Evolutionary conservation across 1,140 invertebrate genomes (phyloP).

Genomic region (Danaus plexippus): DNA sequence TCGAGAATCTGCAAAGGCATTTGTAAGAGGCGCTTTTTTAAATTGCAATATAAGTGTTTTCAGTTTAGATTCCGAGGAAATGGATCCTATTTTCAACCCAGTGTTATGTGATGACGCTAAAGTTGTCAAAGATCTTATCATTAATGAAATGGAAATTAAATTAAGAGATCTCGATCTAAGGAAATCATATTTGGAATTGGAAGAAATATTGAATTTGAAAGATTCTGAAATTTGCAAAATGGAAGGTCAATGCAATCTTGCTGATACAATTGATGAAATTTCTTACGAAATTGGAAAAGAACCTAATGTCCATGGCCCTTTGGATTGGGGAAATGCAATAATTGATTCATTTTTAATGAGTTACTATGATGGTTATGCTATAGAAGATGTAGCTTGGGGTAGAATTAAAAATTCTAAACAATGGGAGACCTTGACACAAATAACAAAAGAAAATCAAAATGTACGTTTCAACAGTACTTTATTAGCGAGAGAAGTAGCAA

Average conservation of each 20-base stretch:
- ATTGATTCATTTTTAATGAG: constrained; percentile 58
- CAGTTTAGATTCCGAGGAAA: constrained; percentile 27
- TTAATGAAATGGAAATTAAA: constrained; percentile 35
- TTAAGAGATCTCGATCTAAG: constrained; percentile 32
- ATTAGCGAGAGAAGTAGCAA: constrained; percentile 36
- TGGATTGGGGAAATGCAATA: constrained; percentile 38
- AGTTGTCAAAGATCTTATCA: constrained; percentile 27
- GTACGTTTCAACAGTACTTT: constrained; percentile 36
- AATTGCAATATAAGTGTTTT: constrained; percentile 38
- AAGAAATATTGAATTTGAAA: constrained; percentile 42
- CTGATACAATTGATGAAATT: constrained; percentile 28
- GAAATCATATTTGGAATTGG: constrained; percentile 33
- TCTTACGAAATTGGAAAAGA: constrained; percentile 35
- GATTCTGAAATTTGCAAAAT: constrained; percentile 36
- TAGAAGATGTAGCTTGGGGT: constrained; percentile 47
- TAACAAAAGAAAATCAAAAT: constrained; percentile 46
- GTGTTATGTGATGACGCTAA: constrained; percentile 33
- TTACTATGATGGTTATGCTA: constrained; percentile 43
- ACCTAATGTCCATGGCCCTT: constrained; percentile 42
- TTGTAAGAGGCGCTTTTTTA: constrained; percentile 39
- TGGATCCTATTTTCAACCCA: constrained; percentile 51
- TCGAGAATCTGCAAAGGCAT: constrained; percentile 40
- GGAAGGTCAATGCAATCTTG: constrained; percentile 37
- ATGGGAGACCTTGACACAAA: constrained; percentile 37
- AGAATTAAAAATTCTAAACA: constrained; percentile 29